Conservation (phyloP, 1,140 invertebrate genomes). For the Choristoneura fumiferana region DNA sequence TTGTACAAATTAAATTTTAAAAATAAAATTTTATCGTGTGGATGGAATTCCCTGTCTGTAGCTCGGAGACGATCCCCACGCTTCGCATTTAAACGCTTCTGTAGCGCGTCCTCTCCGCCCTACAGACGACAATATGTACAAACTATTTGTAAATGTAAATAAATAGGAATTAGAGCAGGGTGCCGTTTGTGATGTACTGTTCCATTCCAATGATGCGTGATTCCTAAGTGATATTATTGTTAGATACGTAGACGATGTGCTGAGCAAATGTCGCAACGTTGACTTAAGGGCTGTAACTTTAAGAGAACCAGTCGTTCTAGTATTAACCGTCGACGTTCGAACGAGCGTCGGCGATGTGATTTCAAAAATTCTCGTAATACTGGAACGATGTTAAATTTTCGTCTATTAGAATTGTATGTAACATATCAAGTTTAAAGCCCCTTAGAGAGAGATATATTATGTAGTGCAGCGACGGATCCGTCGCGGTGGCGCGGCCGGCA, state of each 20-base stretch:
- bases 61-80: too few relatives aligned
- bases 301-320: neutral
- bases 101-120: constrained; percentile 13
- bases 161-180: constrained; percentile 35
- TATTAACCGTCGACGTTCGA: neutral
- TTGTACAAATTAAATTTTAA: too few relatives aligned
- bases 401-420: constrained; percentile 3
- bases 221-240: constrained; percentile 42
- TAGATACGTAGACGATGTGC: neutral
- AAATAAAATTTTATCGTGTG: too few relatives aligned
- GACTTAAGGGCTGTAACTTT: neutral
- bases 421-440: neutral
- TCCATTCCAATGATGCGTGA: constrained; percentile 52
- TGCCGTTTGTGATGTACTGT: constrained; percentile 48
- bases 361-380: too few relatives aligned
- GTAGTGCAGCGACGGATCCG: constrained; percentile 11
- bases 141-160: constrained; percentile 26
- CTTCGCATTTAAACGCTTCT: too few relatives aligned
- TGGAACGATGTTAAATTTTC: too few relatives aligned
- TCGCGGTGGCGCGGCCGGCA: constrained; percentile 19
- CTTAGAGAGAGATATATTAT: neutral
- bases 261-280: constrained; percentile 1
- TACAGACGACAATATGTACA: constrained; percentile 15
- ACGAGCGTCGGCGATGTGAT: too few relatives aligned
- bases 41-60: too few relatives aligned